Base-by-base conservation (phyloP, 2,888 invertebrate species). In the Heliconius ethilla region DNA sequence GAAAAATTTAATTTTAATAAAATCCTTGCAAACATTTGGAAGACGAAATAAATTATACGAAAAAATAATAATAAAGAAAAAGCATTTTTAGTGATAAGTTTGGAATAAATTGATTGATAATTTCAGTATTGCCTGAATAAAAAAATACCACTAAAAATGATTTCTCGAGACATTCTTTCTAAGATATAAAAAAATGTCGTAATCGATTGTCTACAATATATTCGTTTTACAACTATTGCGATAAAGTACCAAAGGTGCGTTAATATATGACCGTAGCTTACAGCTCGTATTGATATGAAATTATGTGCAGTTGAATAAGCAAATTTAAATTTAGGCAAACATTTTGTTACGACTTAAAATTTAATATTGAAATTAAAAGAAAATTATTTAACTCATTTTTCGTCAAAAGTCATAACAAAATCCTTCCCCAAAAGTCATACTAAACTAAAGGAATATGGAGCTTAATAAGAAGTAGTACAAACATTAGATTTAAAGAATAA, bases 401-500 rank as follows among this genome's bases (percentile, higher is more conserved):
- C 3, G 5, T 37, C 7, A 59, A 40, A 45, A 27, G 33, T 29
- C 59, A 45, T 55, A 76, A 66, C 70, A 78, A 76, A 76, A 77
- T 51, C 22, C 69, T 63, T 66, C 66, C 70, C 51, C 66, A 77
- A 77, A 55, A 45, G 75, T 37, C n/a, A 73, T 37, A 65, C 72
- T 70, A 84, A 83, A 86, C 85, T 85, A 88, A 87, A 87, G 83
- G 86, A 85, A 84, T 85, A 80, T 81, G 72, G 82, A 85, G 78
- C 85, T 85, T 87, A 87, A 83, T 83, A 83, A 83, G 84, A 87
- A 84, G 85, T 86, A 87, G 87, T 88, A 89, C 86, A 85, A 84
- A 83, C 79, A 88, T 86, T 86, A 85, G 86, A 86, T 87, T 87
- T 89, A 88, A 89, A 88, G 88, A 88, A 89, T 89, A 90, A 87